Conservation (phyloP, 2,888 invertebrate genomes). For the Aphrophora alni region DNA sequence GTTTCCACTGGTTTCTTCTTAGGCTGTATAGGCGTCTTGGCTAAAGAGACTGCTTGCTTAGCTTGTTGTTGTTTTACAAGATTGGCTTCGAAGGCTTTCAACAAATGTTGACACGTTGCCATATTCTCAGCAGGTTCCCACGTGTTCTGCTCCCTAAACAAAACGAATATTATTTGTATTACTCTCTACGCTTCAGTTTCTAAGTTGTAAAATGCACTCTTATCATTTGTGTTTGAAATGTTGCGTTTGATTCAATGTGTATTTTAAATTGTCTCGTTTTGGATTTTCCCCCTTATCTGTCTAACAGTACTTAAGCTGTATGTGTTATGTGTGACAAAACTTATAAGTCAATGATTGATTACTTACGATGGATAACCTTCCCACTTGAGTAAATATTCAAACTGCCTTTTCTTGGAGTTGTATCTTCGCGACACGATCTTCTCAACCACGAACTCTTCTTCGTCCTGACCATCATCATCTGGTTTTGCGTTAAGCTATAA, state of each 20-base stretch:
- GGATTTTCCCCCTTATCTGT: too few relatives aligned
- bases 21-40: not conserved
- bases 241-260: too few relatives aligned
- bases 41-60: slow-evolving; percentile 22
- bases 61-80: slow-evolving; percentile 44
- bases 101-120: slow-evolving; percentile 74
- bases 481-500: too few relatives aligned
- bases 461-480: slow-evolving; percentile 13
- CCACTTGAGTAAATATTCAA: slow-evolving; percentile 87
- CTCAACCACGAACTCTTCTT: slow-evolving; percentile 77
- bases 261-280: too few relatives aligned
- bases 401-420: slow-evolving; percentile 75
- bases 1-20: not conserved
- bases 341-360: too few relatives aligned
- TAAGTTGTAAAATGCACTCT: too few relatives aligned
- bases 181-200: too few relatives aligned
- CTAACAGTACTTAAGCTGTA: too few relatives aligned
- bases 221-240: too few relatives aligned
- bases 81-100: slow-evolving; percentile 75
- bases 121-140: slow-evolving; percentile 84
- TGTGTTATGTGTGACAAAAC: too few relatives aligned
- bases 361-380: slow-evolving; percentile 78
- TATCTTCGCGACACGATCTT: slow-evolving; percentile 84
- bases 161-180: not conserved
- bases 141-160: slow-evolving; percentile 74